phyloP scores from a whole-genome alignment of 1,140 invertebrate species.

The Zophobas morio region DNA sequence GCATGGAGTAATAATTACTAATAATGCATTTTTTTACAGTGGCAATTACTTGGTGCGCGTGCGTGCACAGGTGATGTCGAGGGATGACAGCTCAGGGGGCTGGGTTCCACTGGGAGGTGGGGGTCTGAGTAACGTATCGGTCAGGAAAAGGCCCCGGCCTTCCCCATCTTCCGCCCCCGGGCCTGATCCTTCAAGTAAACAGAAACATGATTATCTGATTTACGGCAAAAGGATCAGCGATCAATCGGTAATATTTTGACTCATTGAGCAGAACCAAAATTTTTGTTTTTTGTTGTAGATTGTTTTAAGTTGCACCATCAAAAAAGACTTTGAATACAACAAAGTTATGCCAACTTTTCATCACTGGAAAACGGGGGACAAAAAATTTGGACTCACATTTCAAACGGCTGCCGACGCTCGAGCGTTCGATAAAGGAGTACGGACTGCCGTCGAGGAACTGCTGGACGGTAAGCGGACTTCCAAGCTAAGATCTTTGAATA shows the following conservation, averaged over 20 bases:
- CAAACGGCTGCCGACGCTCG: conserved; percentile 93
- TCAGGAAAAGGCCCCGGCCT: conserved; percentile 79
- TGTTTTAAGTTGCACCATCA: conserved; percentile 94
- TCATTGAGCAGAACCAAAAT: not conserved
- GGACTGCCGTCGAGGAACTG: conserved; percentile 91
- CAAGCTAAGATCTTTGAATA: not conserved
- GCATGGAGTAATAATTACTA: too few relatives aligned
- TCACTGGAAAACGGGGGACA: conserved; percentile 96
- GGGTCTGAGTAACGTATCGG: conserved; percentile 92
- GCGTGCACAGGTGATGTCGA: conserved; percentile 97
- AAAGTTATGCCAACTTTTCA: conserved; percentile 99
- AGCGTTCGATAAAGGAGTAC: conserved; percentile 94
- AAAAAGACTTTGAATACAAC: conserved; percentile 97
- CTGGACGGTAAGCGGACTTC: conserved; percentile 83
- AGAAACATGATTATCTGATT: conserved; percentile 89
- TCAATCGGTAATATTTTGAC: conserved; percentile 81
- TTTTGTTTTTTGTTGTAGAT: conserved; percentile 74
- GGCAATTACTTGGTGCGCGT: conserved; percentile 94
- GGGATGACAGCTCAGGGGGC: conserved; percentile 95
- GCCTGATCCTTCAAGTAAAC: conserved; percentile 66
- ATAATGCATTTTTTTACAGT: conserved; percentile 73
- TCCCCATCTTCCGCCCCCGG: conserved; percentile 62
- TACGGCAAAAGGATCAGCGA: conserved; percentile 93
- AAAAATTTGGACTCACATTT: conserved; percentile 95
- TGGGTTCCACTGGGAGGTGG: conserved; percentile 96